Evolutionary conservation across 2,113 vertebrate genomes (phyloP).

Genomic region (Silurus meridionalis): DNA sequence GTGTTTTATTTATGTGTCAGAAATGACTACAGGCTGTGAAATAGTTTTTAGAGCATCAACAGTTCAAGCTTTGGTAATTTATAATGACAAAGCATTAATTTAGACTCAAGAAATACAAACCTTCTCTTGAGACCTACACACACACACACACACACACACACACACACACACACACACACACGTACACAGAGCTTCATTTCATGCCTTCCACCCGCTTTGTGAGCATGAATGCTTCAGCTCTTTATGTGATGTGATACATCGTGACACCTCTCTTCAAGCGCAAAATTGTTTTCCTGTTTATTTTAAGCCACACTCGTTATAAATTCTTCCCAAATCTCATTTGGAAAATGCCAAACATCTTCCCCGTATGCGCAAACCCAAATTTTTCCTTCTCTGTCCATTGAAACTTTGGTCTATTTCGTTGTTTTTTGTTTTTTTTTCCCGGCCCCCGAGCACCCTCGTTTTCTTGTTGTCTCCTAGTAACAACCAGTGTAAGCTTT

Average conservation of each 20-base stretch:
- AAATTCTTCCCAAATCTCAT: conserved; percentile 41
- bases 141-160: not conserved
- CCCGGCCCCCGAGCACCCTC: not conserved
- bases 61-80: conserved; percentile 25
- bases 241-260: conserved; percentile 32
- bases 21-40: conserved; percentile 20
- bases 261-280: conserved; percentile 39
- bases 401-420: conserved; percentile 29
- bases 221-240: conserved; percentile 23
- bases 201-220: conserved; percentile 28
- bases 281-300: conserved; percentile 52
- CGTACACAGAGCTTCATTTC: conserved; percentile 27
- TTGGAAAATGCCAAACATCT: conserved; percentile 25
- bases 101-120: conserved; percentile 17
- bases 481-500: conserved; percentile 42
- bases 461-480: conserved; percentile 40
- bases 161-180: not conserved
- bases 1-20: conserved; percentile 32
- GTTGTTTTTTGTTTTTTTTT: not conserved
- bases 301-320: conserved; percentile 11
- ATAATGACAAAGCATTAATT: conserved; percentile 30
- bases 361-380: not conserved
- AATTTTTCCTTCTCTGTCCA: conserved; percentile 20
- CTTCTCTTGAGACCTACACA: not conserved
- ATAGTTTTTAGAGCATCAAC: conserved; percentile 33